These are phyloP conservation scores for Scarus forsteni DNA, from an alignment of 2,797 vertebrate species.

Conservation along the genomic window DNA sequence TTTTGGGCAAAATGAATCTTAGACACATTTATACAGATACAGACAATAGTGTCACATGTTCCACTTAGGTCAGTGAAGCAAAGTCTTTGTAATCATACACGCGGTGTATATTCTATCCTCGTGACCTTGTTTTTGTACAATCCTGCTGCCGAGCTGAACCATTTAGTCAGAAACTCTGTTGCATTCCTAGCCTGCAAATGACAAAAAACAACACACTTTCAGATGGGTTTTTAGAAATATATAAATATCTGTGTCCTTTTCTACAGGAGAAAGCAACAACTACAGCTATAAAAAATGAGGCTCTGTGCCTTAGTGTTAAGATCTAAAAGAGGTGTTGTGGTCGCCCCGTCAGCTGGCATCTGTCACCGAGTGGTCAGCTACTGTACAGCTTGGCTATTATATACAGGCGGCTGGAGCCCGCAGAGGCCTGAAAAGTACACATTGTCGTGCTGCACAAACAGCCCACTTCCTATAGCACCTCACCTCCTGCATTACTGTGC, in stretches of 20 bases:
- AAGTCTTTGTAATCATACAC: no score
- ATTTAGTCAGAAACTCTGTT: no score
- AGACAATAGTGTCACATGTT: no score
- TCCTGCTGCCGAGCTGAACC: no score
- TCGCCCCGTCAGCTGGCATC: conserved; percentile 62
- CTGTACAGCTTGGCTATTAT: conserved; percentile 66
- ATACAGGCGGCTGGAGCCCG: conserved; percentile 53
- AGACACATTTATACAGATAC: no score
- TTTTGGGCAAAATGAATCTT: no score
- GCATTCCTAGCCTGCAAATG: no score
- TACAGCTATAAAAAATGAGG: conserved; percentile 26
- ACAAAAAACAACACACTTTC: not conserved
- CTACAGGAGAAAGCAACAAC: conserved; percentile 24
- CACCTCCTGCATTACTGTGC: conserved; percentile 33
- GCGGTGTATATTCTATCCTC: no score
- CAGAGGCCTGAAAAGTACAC: conserved; percentile 71
- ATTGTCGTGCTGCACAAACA: conserved; percentile 70
- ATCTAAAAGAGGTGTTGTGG: conserved; percentile 44
- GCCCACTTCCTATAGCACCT: conserved; percentile 53
- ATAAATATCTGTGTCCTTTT: conserved; percentile 15
- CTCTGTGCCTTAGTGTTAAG: conserved; percentile 18
- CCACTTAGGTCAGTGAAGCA: no score
- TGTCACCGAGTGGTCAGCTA: conserved; percentile 71
- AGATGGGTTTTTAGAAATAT: not conserved
- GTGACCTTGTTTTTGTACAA: no score